Evolutionary conservation across 2,113 vertebrate genomes (phyloP).

Genomic region (Prionailurus viverrinus): DNA sequence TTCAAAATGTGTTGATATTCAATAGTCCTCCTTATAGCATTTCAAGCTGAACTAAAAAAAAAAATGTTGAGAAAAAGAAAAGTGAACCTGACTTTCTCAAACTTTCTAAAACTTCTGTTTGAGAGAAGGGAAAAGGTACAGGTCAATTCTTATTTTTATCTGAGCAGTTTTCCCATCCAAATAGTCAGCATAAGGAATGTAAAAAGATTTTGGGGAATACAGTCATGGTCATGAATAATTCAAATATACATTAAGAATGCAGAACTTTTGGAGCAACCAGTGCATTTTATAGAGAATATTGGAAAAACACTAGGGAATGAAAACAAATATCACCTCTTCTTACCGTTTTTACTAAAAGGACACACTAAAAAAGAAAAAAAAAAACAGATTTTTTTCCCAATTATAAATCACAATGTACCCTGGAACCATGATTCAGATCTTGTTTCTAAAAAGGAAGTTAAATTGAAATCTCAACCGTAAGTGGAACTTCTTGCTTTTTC

Average conservation of each 20-base stretch:
- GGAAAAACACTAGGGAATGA: slow-evolving; percentile 69
- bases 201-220: slow-evolving; percentile 75
- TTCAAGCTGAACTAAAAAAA: slow-evolving; percentile 54
- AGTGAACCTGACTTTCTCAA: slow-evolving; percentile 54
- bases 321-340: slow-evolving; percentile 72
- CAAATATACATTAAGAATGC: slow-evolving; percentile 73
- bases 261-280: slow-evolving; percentile 63
- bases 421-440: slow-evolving; percentile 24
- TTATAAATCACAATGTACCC: slow-evolving; percentile 42
- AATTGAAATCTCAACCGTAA: not conserved
- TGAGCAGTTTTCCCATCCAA: slow-evolving; percentile 67
- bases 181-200: slow-evolving; percentile 75
- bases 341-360: slow-evolving; percentile 65
- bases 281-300: slow-evolving; percentile 72
- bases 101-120: slow-evolving; percentile 67
- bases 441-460: slow-evolving; percentile 49
- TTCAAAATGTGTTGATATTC: slow-evolving; percentile 62
- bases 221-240: slow-evolving; percentile 82
- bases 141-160: slow-evolving; percentile 81
- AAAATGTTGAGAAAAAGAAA: slow-evolving; percentile 42
- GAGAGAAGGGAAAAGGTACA: slow-evolving; percentile 67
- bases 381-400: not conserved
- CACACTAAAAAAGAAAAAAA: not conserved
- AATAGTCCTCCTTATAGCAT: not conserved
- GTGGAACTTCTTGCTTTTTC: slow-evolving; percentile 38